phyloP scores from a whole-genome alignment of 1,140 invertebrate species.

The Eumaeus atala region DNA sequence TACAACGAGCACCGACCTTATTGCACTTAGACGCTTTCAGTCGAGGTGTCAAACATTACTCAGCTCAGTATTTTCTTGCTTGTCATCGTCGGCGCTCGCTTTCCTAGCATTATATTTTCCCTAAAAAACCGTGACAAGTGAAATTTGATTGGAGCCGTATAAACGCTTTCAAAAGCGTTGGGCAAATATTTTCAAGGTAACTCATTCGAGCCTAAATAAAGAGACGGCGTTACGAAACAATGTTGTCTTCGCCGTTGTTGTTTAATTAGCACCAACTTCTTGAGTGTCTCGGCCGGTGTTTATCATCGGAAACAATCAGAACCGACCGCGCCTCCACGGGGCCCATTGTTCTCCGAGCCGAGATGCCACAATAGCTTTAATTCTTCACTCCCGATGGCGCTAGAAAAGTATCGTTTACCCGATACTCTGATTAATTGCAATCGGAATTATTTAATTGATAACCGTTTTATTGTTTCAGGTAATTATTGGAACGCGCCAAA shows the following conservation, averaged over 20 bases:
- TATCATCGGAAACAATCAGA: slow-evolving; percentile 71
- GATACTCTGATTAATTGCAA: neutral
- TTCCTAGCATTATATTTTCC: slow-evolving; percentile 30
- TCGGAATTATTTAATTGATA: neutral
- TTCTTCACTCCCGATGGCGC: slow-evolving; percentile 61
- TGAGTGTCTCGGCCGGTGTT: slow-evolving; percentile 63
- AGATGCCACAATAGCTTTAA: slow-evolving; percentile 68
- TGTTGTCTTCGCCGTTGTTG: slow-evolving; percentile 68
- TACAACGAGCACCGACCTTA: slow-evolving; percentile 28
- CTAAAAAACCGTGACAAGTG: slow-evolving; percentile 39
- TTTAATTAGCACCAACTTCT: slow-evolving; percentile 68
- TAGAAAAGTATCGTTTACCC: neutral
- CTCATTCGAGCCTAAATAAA: slow-evolving; percentile 50
- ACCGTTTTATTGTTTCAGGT: slow-evolving; percentile 14
- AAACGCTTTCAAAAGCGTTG: slow-evolving; percentile 34
- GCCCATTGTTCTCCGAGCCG: slow-evolving; percentile 67
- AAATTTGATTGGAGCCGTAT: slow-evolving; percentile 30
- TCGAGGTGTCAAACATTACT: slow-evolving; percentile 47
- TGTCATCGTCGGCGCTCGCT: slow-evolving; percentile 46
- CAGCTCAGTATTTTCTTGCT: slow-evolving; percentile 49
- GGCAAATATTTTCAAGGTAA: slow-evolving; percentile 58
- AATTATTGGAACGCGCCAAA: slow-evolving; percentile 2
- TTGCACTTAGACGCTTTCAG: slow-evolving; percentile 59
- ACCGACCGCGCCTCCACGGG: slow-evolving; percentile 28
- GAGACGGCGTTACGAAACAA: slow-evolving; percentile 66